These are phyloP conservation scores for Julus scanicus DNA, from an alignment of 2,888 invertebrate species.

Conservation along the genomic window DNA sequence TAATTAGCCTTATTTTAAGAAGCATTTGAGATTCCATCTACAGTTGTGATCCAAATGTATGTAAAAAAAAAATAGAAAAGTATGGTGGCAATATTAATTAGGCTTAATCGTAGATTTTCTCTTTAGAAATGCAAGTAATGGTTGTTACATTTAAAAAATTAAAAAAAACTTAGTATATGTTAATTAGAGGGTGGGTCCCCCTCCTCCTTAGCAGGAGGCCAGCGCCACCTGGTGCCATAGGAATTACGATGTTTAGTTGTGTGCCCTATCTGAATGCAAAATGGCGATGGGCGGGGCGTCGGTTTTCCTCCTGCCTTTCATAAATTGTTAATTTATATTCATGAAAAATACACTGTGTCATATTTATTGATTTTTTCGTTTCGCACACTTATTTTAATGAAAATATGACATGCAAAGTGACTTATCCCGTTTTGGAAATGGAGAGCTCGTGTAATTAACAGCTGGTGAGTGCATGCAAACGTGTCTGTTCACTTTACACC, in stretches of 20 bases:
- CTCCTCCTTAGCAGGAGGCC: no score
- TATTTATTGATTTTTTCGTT: constrained; percentile 14
- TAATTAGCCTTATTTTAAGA: not conserved
- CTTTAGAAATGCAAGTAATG: not conserved
- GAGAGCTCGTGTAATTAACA: not conserved
- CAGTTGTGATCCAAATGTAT: no score
- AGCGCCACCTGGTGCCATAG: no score
- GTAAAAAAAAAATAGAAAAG: not conserved
- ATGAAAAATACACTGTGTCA: constrained; percentile 2
- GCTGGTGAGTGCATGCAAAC: not conserved
- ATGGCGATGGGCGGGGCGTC: not conserved
- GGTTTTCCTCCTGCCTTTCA: not conserved
- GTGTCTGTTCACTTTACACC: not conserved
- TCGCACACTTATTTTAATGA: constrained; percentile 20
- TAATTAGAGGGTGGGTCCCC: no score
- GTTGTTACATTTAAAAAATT: not conserved
- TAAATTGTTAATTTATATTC: constrained; percentile 33
- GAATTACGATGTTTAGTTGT: no score
- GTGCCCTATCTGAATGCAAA: not conserved
- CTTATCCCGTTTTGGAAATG: not conserved
- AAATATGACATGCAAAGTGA: not conserved
- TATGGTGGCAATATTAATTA: not conserved
- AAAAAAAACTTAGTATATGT: no score
- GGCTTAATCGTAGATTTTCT: not conserved
- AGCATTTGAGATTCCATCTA: no score